Evolutionary conservation across 2,888 invertebrate species (phyloP).

Genomic region (Drosophila koepferae): DNA sequence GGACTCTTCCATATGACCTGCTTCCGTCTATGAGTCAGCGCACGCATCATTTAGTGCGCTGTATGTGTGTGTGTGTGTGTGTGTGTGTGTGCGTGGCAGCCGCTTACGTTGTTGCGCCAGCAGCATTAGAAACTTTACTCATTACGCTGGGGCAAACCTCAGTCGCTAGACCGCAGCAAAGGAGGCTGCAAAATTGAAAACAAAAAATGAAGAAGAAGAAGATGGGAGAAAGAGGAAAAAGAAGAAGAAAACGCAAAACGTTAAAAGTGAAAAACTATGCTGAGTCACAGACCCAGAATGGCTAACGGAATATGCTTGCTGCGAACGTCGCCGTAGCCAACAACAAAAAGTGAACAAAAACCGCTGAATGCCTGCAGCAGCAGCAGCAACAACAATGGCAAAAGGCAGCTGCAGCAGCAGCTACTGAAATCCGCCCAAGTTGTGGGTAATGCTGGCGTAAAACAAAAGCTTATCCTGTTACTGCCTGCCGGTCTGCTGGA

Average conservation of each 20-base stretch:
- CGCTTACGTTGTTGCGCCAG: slow-evolving; percentile 70
- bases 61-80: slow-evolving; percentile 1
- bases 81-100: slow-evolving; percentile 12
- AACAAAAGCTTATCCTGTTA: slow-evolving; percentile 80
- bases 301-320: slow-evolving; percentile 17
- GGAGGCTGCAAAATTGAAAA: slow-evolving; percentile 44
- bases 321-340: slow-evolving; percentile 13
- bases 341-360: slow-evolving; percentile 60
- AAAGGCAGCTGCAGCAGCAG: slow-evolving; percentile 20
- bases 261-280: slow-evolving; percentile 79
- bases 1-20: slow-evolving; percentile 54
- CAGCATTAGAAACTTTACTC: slow-evolving; percentile 81
- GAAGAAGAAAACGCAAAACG: slow-evolving; percentile 37
- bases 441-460: slow-evolving; percentile 81
- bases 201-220: slow-evolving; percentile 5
- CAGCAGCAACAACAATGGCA: slow-evolving; percentile 33
- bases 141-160: slow-evolving; percentile 74
- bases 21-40: slow-evolving; percentile 36
- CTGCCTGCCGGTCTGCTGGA: slow-evolving; percentile 41
- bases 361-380: slow-evolving; percentile 66
- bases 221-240: slow-evolving; percentile 15
- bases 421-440: slow-evolving; percentile 75
- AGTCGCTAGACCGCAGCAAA: slow-evolving; percentile 70
- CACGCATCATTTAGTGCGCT: slow-evolving; percentile 67
- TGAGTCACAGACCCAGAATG: slow-evolving; percentile 62